A percentile compares a stretch with the other conserved stretches of the same genome.
phyloP scores from a whole-genome alignment of 2,888 invertebrate species.

The Bembecia ichneumoniformis region DNA sequence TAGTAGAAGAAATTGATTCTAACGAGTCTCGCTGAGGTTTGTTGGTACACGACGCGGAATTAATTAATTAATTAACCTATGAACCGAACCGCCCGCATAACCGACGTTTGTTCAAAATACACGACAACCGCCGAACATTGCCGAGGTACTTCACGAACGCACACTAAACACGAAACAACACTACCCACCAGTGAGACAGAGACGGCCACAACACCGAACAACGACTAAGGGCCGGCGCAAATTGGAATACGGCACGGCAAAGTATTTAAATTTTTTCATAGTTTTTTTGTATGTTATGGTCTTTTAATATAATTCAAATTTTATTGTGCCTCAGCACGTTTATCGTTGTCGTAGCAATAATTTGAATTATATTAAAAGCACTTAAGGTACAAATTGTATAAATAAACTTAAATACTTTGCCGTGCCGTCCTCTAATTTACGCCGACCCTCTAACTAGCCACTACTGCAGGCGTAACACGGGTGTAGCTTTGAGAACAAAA shows the following conservation, averaged over 20 bases:
- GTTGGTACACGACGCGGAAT: constrained; percentile 54
- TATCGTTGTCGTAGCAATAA: too few relatives aligned
- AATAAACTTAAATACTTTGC: too few relatives aligned
- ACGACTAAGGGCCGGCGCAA: constrained; percentile 15
- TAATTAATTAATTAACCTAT: constrained; percentile 40
- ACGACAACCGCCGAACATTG: constrained; percentile 21
- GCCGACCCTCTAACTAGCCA: too few relatives aligned
- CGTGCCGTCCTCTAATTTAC: too few relatives aligned
- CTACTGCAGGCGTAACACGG: too few relatives aligned
- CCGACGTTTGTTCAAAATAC: constrained; percentile 45
- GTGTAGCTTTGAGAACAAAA: too few relatives aligned
- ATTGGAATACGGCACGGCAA: not conserved
- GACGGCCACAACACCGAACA: not conserved
- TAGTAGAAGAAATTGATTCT: too few relatives aligned
- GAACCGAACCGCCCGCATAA: constrained; percentile 20
- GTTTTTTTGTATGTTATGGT: not conserved
- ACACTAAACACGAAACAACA: constrained; percentile 19
- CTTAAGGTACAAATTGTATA: too few relatives aligned
- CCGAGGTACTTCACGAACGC: constrained; percentile 18
- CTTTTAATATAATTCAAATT: too few relatives aligned
- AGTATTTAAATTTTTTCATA: not conserved
- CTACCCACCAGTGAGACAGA: constrained; percentile 2
- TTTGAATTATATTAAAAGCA: too few relatives aligned
- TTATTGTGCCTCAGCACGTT: too few relatives aligned
- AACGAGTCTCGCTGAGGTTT: constrained; percentile 60